Percentiles rank a stretch among this genome's conserved stretches.
These are phyloP conservation scores for Apis cerana DNA, from an alignment of 1,140 invertebrate genomes.

Conservation along the genomic window DNA sequence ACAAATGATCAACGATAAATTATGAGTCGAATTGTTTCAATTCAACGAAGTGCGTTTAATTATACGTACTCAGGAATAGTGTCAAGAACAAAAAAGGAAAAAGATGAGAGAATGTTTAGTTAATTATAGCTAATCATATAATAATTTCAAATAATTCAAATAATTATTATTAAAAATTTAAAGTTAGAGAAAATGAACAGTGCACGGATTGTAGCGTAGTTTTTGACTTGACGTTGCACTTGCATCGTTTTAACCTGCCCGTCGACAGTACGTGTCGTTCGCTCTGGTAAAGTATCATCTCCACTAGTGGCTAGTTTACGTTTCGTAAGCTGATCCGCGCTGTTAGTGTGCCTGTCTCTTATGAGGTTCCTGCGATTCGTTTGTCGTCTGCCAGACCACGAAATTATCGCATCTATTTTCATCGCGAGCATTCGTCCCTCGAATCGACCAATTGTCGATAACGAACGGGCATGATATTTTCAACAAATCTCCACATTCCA, in stretches of 20 bases:
- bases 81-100: too few species aligned
- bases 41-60: not conserved
- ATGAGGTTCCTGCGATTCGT: not conserved
- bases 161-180: not conserved
- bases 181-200: not conserved
- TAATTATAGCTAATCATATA: not conserved
- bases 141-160: not conserved
- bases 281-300: not conserved
- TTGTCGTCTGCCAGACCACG: not conserved
- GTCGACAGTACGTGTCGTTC: not conserved
- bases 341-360: not conserved
- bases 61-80: not conserved
- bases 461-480: not conserved
- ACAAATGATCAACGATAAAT: not conserved
- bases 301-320: not conserved
- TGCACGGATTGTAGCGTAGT: not conserved
- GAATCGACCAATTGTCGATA: not conserved
- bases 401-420: slow-evolving; percentile 5
- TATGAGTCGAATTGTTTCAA: not conserved
- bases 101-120: not conserved
- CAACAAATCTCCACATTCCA: not conserved
- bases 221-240: slow-evolving; percentile 17
- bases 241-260: not conserved
- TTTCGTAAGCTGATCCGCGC: slow-evolving; percentile 15
- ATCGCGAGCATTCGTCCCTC: not conserved